These are phyloP conservation scores for Ceryle rudis DNA, from an alignment of 2,797 vertebrate species.

Conservation along the genomic window DNA sequence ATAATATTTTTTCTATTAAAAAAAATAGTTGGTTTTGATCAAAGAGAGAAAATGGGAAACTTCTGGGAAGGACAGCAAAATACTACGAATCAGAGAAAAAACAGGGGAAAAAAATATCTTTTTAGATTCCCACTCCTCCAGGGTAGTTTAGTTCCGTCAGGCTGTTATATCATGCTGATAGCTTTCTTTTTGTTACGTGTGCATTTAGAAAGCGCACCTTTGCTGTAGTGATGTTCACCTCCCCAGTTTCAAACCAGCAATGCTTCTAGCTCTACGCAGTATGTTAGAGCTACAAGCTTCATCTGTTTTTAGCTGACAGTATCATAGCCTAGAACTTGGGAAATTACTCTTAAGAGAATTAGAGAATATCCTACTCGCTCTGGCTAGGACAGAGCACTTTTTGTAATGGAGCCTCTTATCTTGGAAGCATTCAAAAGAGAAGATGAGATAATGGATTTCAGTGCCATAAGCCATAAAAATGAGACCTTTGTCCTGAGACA, in stretches of 20 bases:
- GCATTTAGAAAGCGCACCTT: background rate
- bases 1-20: background rate
- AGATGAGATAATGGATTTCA: slow-evolving; percentile 1
- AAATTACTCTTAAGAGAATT: background rate
- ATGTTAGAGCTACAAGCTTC: background rate
- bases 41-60: background rate
- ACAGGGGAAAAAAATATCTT: fast-evolving
- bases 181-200: background rate
- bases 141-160: background rate
- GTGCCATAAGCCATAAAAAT: background rate
- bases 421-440: background rate
- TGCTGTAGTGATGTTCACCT: background rate
- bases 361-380: background rate
- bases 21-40: background rate
- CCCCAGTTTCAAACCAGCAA: background rate
- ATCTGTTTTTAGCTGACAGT: background rate
- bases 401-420: background rate
- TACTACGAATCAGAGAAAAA: fast-evolving
- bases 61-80: background rate
- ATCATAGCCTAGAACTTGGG: background rate
- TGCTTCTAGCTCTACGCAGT: background rate
- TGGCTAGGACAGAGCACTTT: background rate
- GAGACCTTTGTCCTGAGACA: background rate
- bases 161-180: background rate
- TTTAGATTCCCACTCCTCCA: background rate